Conservation (phyloP, 2,113 vertebrate genomes). For the Rhinichthys klamathensis region DNA sequence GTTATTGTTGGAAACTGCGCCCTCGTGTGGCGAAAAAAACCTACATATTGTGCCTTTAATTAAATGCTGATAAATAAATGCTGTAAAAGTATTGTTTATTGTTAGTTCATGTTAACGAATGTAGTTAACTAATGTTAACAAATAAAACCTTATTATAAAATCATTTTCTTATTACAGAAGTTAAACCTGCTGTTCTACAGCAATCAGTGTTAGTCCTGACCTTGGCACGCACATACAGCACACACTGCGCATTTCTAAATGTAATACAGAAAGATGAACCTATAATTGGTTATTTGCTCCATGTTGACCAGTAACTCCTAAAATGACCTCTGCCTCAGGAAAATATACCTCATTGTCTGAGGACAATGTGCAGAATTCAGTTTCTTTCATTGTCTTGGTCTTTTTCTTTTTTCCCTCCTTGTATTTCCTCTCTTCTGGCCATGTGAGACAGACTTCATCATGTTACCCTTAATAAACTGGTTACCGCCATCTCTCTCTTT, state of each 20-base stretch:
- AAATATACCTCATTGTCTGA: neutral
- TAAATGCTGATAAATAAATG: no score
- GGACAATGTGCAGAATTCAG: conserved; percentile 3
- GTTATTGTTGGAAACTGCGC: no score
- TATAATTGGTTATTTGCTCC: conserved; percentile 32
- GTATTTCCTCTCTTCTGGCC: conserved; percentile 1
- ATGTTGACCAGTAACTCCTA: conserved; percentile 15
- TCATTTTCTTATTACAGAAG: neutral
- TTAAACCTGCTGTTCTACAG: conserved; percentile 21
- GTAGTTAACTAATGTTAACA: no score
- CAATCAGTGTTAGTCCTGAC: conserved; percentile 18
- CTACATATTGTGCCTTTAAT: no score
- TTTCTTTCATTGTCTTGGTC: conserved; percentile 14
- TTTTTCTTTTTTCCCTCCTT: neutral
- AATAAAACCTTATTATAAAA: neutral
- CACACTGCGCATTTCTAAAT: neutral
- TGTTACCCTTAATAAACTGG: conserved; percentile 32
- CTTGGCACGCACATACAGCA: neutral
- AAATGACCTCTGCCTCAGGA: conserved; percentile 11
- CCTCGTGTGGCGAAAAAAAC: no score
- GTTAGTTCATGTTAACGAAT: no score
- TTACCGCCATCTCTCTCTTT: neutral
- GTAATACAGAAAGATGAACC: conserved; percentile 7
- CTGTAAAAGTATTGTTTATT: no score
- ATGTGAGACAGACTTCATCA: conserved; percentile 28